A percentile compares a stretch with the other conserved stretches of the same genome.
phyloP scores from a whole-genome alignment of 2,797 vertebrate genomes.

The Zalophus californianus region DNA sequence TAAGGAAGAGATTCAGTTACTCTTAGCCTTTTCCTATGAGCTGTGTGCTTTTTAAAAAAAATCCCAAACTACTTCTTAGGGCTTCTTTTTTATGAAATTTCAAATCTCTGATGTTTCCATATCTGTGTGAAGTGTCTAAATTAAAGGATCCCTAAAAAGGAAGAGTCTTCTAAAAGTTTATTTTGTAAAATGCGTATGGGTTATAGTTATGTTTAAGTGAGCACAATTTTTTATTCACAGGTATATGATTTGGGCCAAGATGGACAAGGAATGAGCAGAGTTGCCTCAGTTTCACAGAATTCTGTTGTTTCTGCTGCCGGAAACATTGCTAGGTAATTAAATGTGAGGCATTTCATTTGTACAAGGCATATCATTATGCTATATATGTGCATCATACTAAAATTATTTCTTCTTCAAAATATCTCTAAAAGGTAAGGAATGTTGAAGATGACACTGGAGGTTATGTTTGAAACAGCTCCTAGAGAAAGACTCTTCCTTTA shows the following conservation, averaged over 20 bases:
- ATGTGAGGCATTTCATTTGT: background rate
- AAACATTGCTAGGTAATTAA: constrained; percentile 94
- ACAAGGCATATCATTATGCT: background rate
- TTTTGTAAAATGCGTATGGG: background rate
- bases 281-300: constrained; percentile 96
- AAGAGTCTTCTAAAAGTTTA: background rate
- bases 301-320: constrained; percentile 94
- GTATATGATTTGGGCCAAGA: constrained; percentile 97
- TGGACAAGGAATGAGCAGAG: constrained; percentile 95
- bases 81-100: constrained; percentile 3
- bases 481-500: background rate
- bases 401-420: background rate
- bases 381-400: background rate
- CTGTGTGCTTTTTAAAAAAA: background rate
- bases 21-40: background rate
- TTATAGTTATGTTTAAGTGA: constrained; percentile 15
- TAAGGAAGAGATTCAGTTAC: background rate
- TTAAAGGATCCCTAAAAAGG: constrained; percentile 4
- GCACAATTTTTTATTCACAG: constrained; percentile 85
- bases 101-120: background rate
- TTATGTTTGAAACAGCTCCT: background rate
- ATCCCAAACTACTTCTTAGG: background rate
- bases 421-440: constrained; percentile 2
- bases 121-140: background rate
- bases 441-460: background rate